Evolutionary conservation across 2,797 vertebrate genomes (phyloP).

Genomic region (Pitangus sulphuratus): DNA sequence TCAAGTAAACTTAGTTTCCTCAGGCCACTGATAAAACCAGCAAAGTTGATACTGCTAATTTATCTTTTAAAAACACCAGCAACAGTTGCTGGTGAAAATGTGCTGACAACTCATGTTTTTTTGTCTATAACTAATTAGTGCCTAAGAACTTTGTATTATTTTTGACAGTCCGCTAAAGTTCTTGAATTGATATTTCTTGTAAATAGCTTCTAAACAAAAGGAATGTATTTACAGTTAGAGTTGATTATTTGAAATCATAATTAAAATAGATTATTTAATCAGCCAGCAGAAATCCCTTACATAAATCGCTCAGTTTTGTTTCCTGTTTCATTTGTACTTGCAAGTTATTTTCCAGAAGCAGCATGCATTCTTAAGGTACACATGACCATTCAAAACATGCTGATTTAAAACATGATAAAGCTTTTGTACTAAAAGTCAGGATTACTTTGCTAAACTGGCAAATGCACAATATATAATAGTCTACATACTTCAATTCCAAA

Average conservation of each 20-base stretch:
- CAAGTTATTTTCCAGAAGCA: not conserved
- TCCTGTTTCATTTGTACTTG: not conserved
- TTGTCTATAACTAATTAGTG: not conserved
- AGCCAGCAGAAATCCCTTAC: not conserved
- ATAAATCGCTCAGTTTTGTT: not conserved
- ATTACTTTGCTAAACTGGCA: not conserved
- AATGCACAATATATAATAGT: not conserved
- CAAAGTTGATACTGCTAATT: not conserved
- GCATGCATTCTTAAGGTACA: not conserved
- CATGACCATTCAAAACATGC: not conserved
- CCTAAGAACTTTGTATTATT: not conserved
- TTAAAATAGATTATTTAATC: constrained; percentile 38
- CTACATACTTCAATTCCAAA: not conserved
- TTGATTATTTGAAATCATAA: not conserved
- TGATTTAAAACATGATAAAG: not conserved
- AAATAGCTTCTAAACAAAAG: constrained; percentile 8
- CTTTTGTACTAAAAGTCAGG: not conserved
- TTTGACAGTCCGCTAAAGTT: not conserved
- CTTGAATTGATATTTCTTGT: not conserved
- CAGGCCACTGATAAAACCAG: not conserved
- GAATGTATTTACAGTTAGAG: not conserved
- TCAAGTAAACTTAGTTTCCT: not conserved
- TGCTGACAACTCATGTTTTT: not conserved
- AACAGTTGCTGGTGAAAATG: not conserved
- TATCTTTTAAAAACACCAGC: not conserved